These are phyloP conservation scores for Lasioglossum vierecki DNA, from an alignment of 2,888 invertebrate genomes.

Conservation along the genomic window DNA sequence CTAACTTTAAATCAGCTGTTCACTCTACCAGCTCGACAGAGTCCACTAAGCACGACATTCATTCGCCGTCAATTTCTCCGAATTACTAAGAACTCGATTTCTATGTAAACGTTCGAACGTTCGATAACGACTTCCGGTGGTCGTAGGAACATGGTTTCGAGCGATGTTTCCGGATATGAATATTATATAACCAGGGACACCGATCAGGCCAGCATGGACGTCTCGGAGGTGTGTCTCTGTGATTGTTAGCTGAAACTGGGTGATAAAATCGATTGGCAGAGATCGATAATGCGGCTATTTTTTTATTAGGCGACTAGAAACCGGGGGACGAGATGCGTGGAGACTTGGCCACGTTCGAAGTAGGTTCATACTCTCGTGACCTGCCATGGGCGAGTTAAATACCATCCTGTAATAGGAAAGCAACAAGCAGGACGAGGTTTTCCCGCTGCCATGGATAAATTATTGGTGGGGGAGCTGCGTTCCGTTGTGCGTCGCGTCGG, in stretches of 20 bases:
- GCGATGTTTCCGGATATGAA: constrained; percentile 69
- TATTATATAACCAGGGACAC: constrained; percentile 70
- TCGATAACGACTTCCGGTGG: background rate
- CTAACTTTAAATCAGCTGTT: background rate
- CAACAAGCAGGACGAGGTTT: constrained; percentile 63
- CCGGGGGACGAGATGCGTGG: constrained; percentile 12
- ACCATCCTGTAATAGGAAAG: constrained; percentile 72
- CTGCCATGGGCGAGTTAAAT: constrained; percentile 69
- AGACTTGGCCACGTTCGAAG: constrained; percentile 32
- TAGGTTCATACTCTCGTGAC: constrained; percentile 37
- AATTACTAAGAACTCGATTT: background rate
- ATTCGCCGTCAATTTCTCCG: background rate
- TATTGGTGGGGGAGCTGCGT: background rate
- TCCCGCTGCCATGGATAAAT: background rate
- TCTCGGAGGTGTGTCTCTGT: constrained; percentile 68
- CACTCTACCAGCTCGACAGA: background rate
- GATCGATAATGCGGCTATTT: constrained; percentile 79
- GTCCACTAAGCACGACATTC: background rate
- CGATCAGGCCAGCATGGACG: constrained; percentile 74
- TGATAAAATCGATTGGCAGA: constrained; percentile 72
- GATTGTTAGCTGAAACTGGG: constrained; percentile 19
- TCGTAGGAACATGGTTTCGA: background rate
- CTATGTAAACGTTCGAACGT: background rate
- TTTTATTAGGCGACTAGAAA: constrained; percentile 79
- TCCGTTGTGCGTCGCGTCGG: too few relatives aligned